Base-by-base conservation (phyloP, 2,113 vertebrate genomes). In the Hiodon tergisus region DNA sequence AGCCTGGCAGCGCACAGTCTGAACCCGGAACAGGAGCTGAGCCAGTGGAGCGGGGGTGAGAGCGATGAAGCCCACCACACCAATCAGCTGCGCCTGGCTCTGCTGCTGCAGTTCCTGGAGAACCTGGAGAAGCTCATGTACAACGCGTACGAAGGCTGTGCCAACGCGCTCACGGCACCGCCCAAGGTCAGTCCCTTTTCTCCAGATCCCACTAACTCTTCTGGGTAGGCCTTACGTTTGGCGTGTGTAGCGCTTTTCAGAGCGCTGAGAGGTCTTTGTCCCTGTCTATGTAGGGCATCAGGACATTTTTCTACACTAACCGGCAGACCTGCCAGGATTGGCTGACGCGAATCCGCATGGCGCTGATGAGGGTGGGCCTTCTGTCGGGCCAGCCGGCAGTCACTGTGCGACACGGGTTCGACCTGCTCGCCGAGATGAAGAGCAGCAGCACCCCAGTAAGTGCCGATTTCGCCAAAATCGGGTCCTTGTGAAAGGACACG, bases 91-190 rank as follows among this genome's bases (percentile, higher is more conserved):
- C 92, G 97, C 55, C 92, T 99, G 53, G 91, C 94, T 78, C 91
- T 99, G 71, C 93, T 99, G 73, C 91, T 99, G 4, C 97, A 99
- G 84, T 99, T 95, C 79, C 87, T 99, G 80, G 97, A 99, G 82
- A 96, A 98, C 84, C 82, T 99, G 81, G 97, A 99, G 84, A 99
- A 99, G 79, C 82, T 99, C 79, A 99, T 99, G 97, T 99, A 99
- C 85, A 99, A 99, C 50, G 97, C 97, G 2, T 98, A 98, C 3
- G 97, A 99, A 83, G 97, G 97, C 81, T 98, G 96, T 47, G 95
- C 97, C 67, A 98, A 96, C 66, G 97, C 97, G 0, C 92, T 99
- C 51, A 98, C 95, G 0, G 93, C 97, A 6, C 97, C 97, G 3
- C 97, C 97, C 8, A 99, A 98, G 96, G 97, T 99, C 13, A 16